phyloP scores from a whole-genome alignment of 1,140 invertebrate species.

The Zaprionus africanus region DNA sequence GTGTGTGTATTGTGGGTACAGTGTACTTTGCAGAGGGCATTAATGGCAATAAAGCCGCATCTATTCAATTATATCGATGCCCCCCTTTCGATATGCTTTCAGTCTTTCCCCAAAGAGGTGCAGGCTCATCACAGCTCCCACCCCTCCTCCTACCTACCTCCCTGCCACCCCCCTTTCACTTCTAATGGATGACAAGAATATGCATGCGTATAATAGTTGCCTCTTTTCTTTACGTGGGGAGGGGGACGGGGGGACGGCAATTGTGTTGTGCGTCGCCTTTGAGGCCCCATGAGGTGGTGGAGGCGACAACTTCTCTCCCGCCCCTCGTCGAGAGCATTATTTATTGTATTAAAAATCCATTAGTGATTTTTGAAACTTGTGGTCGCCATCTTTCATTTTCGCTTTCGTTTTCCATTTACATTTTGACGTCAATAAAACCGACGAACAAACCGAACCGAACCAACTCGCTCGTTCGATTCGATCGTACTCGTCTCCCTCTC shows the following conservation, averaged over 20 bases:
- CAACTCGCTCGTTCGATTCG: neutral
- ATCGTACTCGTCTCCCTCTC: neutral
- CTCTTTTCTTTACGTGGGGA: neutral
- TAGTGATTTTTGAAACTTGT: constrained; percentile 81
- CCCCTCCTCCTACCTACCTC: neutral
- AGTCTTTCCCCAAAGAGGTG: constrained; percentile 23
- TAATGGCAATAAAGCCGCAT: constrained; percentile 74
- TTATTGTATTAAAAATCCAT: constrained; percentile 83
- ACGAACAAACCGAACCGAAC: neutral
- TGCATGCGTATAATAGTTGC: constrained; percentile 14
- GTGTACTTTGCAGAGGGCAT: constrained; percentile 46
- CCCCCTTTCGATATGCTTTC: constrained; percentile 17
- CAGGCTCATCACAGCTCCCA: constrained; percentile 23
- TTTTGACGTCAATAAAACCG: constrained; percentile 59
- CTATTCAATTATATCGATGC: constrained; percentile 75
- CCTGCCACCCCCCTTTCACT: constrained; percentile 17
- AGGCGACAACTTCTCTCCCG: neutral
- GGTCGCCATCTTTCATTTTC: constrained; percentile 68
- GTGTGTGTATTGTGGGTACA: constrained; percentile 28
- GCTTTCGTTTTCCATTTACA: constrained; percentile 71
- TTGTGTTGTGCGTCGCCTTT: neutral
- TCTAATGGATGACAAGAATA: constrained; percentile 71
- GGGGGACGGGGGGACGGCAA: neutral
- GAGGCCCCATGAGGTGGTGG: neutral
- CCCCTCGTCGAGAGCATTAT: constrained; percentile 57